phyloP scores from a whole-genome alignment of 2,888 invertebrate genomes.

The Nudaria mundana region DNA sequence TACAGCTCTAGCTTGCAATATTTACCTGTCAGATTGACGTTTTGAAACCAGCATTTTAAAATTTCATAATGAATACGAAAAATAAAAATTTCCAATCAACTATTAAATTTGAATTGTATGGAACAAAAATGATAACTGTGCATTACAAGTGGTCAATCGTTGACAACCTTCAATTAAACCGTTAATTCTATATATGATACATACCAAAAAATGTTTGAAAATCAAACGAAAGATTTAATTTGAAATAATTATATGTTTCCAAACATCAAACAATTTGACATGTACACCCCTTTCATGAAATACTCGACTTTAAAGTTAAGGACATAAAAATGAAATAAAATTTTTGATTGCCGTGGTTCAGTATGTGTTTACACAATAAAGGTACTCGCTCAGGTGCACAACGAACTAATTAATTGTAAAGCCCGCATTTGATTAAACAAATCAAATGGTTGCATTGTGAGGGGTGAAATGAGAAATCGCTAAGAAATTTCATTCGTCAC shows the following conservation, averaged over 20 bases:
- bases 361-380: conserved; percentile 44
- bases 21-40: conserved; percentile 18
- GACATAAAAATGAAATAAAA: not conserved
- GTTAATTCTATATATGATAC: conserved; percentile 32
- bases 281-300: not conserved
- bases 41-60: conserved; percentile 22
- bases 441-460: conserved; percentile 73
- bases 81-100: conserved; percentile 30
- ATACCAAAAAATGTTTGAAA: conserved; percentile 18
- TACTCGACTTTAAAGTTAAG: rapidly evolving
- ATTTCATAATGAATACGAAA: conserved; percentile 14
- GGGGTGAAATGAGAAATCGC: conserved; percentile 79
- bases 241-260: conserved; percentile 26
- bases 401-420: conserved; percentile 79
- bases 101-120: conserved; percentile 23
- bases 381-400: conserved; percentile 77
- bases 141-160: conserved; percentile 36
- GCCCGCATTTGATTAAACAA: conserved; percentile 81
- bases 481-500: conserved; percentile 79
- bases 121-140: conserved; percentile 28
- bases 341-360: conserved; percentile 7
- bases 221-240: conserved; percentile 15
- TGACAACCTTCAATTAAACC: conserved; percentile 61
- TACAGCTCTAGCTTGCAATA: too few relatives aligned
- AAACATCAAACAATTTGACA: conserved; percentile 6